phyloP scores from a whole-genome alignment of 1,140 invertebrate species.

The Zaprionus davidi region DNA sequence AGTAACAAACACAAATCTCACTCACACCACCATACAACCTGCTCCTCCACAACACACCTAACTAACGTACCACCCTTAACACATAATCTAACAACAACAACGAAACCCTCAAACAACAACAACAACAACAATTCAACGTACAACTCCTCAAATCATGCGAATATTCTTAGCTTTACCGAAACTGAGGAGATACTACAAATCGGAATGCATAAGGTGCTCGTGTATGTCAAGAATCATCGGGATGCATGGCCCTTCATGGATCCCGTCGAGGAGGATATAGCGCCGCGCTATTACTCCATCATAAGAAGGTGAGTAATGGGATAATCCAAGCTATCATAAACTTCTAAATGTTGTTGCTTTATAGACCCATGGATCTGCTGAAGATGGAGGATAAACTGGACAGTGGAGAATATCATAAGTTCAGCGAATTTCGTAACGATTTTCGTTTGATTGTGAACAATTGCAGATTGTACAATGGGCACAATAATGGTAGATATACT shows the following conservation, averaged over 20 bases:
- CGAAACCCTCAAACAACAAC: slow-evolving; percentile 31
- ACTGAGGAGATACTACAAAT: slow-evolving; percentile 93
- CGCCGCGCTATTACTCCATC: slow-evolving; percentile 93
- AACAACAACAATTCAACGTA: slow-evolving; percentile 72
- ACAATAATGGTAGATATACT: slow-evolving; percentile 91
- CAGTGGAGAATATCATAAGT: slow-evolving; percentile 90
- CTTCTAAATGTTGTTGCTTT: neutral
- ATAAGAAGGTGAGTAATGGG: slow-evolving; percentile 85
- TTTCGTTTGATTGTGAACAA: slow-evolving; percentile 96
- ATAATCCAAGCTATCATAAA: neutral
- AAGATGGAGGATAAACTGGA: slow-evolving; percentile 95
- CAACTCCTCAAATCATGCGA: slow-evolving; percentile 82
- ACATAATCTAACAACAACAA: slow-evolving; percentile 54
- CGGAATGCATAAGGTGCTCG: slow-evolving; percentile 95
- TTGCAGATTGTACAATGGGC: slow-evolving; percentile 95
- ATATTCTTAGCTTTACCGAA: slow-evolving; percentile 88
- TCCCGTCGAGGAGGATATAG: slow-evolving; percentile 95
- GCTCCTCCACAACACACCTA: slow-evolving; percentile 32
- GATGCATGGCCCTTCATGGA: slow-evolving; percentile 97
- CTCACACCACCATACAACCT: slow-evolving; percentile 12
- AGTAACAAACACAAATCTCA: slow-evolving; percentile 66
- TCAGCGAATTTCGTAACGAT: slow-evolving; percentile 93
- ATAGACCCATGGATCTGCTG: slow-evolving; percentile 93
- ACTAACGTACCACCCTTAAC: slow-evolving; percentile 34
- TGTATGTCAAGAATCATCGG: slow-evolving; percentile 92